Evolutionary conservation across 1,140 invertebrate species (phyloP), one percentile per base, ranked within the genome.

Genomic region (Zaprionus vittiger): DNA sequence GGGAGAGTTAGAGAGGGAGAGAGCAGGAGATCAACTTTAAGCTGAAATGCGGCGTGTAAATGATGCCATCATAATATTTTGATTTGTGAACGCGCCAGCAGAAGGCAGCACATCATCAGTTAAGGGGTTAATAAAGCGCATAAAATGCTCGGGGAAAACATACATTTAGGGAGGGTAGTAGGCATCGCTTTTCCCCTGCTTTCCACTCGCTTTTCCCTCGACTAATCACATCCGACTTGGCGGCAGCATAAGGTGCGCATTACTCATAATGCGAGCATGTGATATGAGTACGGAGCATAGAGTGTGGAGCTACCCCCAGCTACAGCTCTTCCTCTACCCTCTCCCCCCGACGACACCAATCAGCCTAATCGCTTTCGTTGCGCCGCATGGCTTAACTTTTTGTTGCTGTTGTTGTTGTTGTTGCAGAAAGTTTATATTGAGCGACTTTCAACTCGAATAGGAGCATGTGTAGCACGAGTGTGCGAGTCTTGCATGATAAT

Each of bases 11-110:
- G 12, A 26, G 37, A 38, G 31, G 24, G 24, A 54, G 49, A 15
- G 34, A 55, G 28, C 59, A 83, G 65, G 28, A 72, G 83, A 79
- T 89, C 73, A 91, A 85, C 79, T 77, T 60, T 74, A 91, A 91
- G 82, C 89, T 75, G 73, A 79, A 87, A 85, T 85, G 81, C 80
- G 75, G 89, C 89, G 89, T 91, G 89, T 91, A 91, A 91, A 91
- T 91, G 68, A 91, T 79, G 89, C 83, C 89, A 91, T 91, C 89
- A 91, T 66, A 91, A 91, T 91, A 89, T 91, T 91, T 79, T 85
- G 89, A 91, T 83, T 79, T 82, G 67, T 78, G 74, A 80, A 73
- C 57, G 44, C 55, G 37, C 66, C 37, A 31, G 65, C 34, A 69
- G 47, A n/a, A 67, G 62, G 56, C 34, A 44, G 55, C 73, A 80